Conservation (phyloP, 2,888 invertebrate genomes). For the Buathra laborator region DNA sequence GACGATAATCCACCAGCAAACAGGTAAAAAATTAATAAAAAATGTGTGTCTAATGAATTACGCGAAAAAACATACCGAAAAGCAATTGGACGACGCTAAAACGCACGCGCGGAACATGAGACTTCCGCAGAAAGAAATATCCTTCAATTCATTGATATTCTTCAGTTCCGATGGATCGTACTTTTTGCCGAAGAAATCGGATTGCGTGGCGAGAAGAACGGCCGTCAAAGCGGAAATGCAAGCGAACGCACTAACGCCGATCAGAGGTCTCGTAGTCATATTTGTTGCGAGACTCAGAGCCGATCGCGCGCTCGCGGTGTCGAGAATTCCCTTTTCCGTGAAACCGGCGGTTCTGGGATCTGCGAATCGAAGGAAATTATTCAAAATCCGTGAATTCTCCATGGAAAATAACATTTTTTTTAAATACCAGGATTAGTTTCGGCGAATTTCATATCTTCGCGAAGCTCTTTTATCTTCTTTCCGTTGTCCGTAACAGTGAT, state of each 20-base stretch:
- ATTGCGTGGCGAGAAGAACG: constrained; percentile 81
- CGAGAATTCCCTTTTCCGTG: constrained; percentile 78
- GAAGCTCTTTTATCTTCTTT: constrained; percentile 77
- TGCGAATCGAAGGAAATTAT: constrained; percentile 55
- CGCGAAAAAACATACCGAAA: constrained; percentile 77
- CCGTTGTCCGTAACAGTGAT: constrained; percentile 80
- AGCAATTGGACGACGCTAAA: constrained; percentile 83
- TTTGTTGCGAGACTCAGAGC: constrained; percentile 83
- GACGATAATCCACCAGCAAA: neutral
- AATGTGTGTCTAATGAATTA: neutral
- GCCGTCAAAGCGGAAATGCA: constrained; percentile 81
- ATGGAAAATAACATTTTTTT: neutral
- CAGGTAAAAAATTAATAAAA: neutral
- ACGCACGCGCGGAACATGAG: constrained; percentile 82
- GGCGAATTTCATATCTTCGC: constrained; percentile 78
- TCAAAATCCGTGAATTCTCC: neutral
- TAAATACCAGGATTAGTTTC: constrained; percentile 81
- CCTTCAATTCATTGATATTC: constrained; percentile 74
- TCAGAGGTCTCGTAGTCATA: constrained; percentile 79
- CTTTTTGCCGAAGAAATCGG: constrained; percentile 80
- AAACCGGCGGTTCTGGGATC: constrained; percentile 83
- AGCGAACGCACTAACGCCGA: constrained; percentile 82
- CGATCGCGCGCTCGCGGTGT: constrained; percentile 77
- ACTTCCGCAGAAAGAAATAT: constrained; percentile 80
- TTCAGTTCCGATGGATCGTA: constrained; percentile 75